Evolutionary conservation across 2,888 invertebrate genomes (phyloP).

Genomic region (Dasysyrphus tricinctus): DNA sequence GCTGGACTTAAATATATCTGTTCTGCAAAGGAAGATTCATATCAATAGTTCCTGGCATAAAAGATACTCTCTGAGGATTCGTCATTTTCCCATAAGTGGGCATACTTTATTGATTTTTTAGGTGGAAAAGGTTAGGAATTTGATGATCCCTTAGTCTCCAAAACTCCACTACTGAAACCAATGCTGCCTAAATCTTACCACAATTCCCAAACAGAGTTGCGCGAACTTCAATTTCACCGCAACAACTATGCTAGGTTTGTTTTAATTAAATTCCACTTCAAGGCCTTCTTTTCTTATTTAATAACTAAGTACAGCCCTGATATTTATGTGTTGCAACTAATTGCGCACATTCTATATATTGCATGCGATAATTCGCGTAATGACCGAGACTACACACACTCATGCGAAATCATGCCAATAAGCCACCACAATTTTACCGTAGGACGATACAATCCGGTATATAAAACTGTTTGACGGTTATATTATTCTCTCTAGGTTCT

Average conservation of each 20-base stretch:
- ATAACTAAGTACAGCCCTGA: background rate
- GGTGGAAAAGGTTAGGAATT: too few species aligned
- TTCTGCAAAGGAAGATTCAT: too few species aligned
- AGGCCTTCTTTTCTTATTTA: background rate
- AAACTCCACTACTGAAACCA: background rate
- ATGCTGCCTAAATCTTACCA: background rate
- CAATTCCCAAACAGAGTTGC: too few species aligned
- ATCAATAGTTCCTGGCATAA: too few species aligned
- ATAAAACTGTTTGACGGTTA: constrained; percentile 66
- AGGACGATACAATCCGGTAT: constrained; percentile 61
- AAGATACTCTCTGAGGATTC: too few species aligned
- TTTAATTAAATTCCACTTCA: background rate
- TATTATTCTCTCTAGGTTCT: constrained; percentile 38
- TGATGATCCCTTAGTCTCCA: too few species aligned
- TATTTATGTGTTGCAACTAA: constrained; percentile 61
- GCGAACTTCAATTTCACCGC: too few species aligned
- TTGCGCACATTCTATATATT: constrained; percentile 62
- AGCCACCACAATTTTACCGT: constrained; percentile 64
- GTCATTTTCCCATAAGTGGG: too few species aligned
- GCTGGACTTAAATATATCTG: too few species aligned
- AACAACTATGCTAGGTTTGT: background rate
- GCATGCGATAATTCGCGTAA: constrained; percentile 64
- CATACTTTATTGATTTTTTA: too few species aligned
- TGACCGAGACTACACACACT: constrained; percentile 60
- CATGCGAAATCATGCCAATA: constrained; percentile 69